These are phyloP conservation scores for Drosophila picticornis DNA, from an alignment of 2,888 invertebrate species.

Conservation along the genomic window DNA sequence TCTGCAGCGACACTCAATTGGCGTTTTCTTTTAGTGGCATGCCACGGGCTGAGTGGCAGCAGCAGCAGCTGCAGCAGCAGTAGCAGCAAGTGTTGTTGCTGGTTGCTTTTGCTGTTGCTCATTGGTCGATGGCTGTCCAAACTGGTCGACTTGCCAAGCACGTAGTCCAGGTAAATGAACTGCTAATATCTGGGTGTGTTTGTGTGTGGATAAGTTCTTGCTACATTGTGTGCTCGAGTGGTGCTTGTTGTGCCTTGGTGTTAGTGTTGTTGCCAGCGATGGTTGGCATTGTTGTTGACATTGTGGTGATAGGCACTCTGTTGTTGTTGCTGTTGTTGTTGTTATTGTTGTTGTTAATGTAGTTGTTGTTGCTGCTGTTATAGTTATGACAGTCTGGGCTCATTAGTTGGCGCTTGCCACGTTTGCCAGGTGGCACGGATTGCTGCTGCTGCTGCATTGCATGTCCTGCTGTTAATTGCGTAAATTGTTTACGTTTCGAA, in stretches of 20 bases:
- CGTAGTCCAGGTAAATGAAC: conserved; percentile 77
- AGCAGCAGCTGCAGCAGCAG: neutral
- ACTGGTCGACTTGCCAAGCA: conserved; percentile 54
- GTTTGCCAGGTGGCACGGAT: conserved; percentile 47
- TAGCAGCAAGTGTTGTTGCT: conserved; percentile 12
- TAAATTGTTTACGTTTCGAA: conserved; percentile 78
- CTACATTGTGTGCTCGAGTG: conserved; percentile 50
- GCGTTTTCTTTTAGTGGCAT: conserved; percentile 68
- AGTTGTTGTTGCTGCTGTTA: conserved; percentile 36
- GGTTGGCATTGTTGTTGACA: conserved; percentile 58
- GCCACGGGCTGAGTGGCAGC: conserved; percentile 15
- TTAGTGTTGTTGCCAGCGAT: conserved; percentile 48
- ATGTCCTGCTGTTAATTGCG: conserved; percentile 73
- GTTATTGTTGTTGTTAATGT: conserved; percentile 10
- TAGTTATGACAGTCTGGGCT: conserved; percentile 78
- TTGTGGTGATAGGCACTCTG: conserved; percentile 48
- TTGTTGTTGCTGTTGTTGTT: conserved; percentile 18
- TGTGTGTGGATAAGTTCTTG: conserved; percentile 30
- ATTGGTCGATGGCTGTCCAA: conserved; percentile 28
- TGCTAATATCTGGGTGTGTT: conserved; percentile 50
- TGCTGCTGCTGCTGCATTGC: conserved; percentile 33
- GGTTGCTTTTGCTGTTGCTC: conserved; percentile 2
- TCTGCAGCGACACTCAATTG: conserved; percentile 58
- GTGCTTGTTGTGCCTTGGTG: conserved; percentile 62
- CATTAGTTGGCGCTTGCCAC: conserved; percentile 75